Percentiles rank a stretch among this genome's conserved stretches.
Conservation (phyloP, 2,797 vertebrate genomes). For the Cuniculus paca region DNA sequence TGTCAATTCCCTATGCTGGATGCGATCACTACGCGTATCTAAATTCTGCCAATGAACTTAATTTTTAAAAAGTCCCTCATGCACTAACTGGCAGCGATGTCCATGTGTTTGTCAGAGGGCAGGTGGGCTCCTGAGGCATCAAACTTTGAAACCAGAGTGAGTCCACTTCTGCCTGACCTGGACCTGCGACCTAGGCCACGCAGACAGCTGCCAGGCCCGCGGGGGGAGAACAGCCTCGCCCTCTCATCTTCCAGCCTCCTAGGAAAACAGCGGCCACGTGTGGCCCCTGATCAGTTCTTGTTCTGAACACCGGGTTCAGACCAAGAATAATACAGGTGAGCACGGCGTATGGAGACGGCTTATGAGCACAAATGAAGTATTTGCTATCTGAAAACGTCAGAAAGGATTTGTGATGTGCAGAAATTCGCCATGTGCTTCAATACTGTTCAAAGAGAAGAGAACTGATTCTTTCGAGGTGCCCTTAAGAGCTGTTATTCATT, state of each 20-base stretch:
- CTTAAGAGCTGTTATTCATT: neutral
- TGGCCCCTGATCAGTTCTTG: neutral
- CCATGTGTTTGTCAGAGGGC: neutral
- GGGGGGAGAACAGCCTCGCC: neutral
- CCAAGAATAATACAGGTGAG: neutral
- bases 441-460: neutral
- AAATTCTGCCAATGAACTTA: too few relatives aligned
- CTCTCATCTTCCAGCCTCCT: neutral
- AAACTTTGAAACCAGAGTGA: neutral
- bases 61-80: neutral
- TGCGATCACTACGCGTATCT: neutral
- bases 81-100: neutral
- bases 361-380: slow-evolving; percentile 7
- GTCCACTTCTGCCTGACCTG: neutral
- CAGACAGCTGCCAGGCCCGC: neutral
- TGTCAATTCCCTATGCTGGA: neutral
- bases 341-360: neutral
- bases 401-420: neutral
- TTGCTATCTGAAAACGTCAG: neutral
- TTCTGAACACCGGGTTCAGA: neutral
- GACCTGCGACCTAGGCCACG: too few relatives aligned
- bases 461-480: neutral
- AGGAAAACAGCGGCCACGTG: neutral
- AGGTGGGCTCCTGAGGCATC: neutral
- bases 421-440: neutral